A percentile compares a stretch with the other conserved stretches of the same genome.
These are phyloP conservation scores for Idris sp. DNA, from an alignment of 1,140 invertebrate species.

Conservation along the genomic window DNA sequence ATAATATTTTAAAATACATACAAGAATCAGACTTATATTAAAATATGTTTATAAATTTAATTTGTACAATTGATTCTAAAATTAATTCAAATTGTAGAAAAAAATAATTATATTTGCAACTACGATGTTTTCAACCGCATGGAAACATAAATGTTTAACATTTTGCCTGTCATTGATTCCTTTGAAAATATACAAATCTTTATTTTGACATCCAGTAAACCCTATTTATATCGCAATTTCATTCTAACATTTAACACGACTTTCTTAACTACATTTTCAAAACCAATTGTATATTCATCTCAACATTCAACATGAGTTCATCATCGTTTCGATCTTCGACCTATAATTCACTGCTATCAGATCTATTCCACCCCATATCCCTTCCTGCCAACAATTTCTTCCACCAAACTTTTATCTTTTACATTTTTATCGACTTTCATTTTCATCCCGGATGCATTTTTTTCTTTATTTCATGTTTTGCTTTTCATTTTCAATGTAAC, in stretches of 20 bases:
- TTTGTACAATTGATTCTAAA: no score
- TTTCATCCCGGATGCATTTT: conserved; percentile 19
- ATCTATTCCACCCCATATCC: conserved; percentile 8
- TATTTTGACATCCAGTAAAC: conserved; percentile 33
- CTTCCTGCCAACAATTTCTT: conserved; percentile 11
- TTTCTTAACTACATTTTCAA: conserved; percentile 42
- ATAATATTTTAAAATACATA: no score
- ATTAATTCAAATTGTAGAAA: no score
- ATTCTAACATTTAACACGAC: conserved; percentile 41
- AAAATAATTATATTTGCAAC: no score
- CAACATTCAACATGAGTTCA: conserved; percentile 18
- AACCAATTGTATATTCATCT: conserved; percentile 42
- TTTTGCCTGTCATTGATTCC: conserved; percentile 5
- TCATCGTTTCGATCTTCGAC: conserved; percentile 36
- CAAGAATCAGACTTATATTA: no score
- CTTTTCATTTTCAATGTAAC: conserved; percentile 14
- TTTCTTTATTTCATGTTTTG: conserved; percentile 13
- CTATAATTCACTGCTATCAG: conserved; percentile 36
- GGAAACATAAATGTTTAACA: conserved; percentile 32
- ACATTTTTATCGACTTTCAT: conserved; percentile 39
- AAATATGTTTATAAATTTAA: no score
- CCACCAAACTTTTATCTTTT: conserved; percentile 21
- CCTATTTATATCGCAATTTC: conserved; percentile 32
- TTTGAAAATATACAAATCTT: conserved; percentile 29
- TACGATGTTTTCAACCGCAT: conserved; percentile 16